phyloP scores from a whole-genome alignment of 2,113 vertebrate species.

The Illadopsis cleaveri region DNA sequence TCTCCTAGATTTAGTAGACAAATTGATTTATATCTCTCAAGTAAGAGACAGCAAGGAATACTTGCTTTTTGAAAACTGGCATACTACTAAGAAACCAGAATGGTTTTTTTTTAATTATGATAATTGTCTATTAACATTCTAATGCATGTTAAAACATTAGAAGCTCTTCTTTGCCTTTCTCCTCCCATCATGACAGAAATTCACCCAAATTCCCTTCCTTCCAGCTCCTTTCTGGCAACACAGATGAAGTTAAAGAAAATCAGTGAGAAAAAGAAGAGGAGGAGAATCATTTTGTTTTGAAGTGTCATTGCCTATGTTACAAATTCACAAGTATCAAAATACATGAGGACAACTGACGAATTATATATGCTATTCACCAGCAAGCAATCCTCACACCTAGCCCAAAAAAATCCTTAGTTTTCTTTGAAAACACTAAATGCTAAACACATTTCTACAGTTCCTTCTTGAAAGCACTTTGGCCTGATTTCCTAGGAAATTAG shows the following conservation, averaged over 20 bases:
- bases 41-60: neutral
- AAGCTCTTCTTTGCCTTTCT: neutral
- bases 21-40: constrained; percentile 7
- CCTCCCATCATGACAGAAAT: neutral
- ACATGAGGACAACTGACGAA: neutral
- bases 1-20: neutral
- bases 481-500: neutral
- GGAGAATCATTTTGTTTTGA: neutral
- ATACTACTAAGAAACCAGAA: neutral
- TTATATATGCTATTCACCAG: neutral
- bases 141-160: neutral
- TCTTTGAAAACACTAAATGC: neutral
- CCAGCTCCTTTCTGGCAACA: constrained; percentile 29
- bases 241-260: constrained; percentile 11
- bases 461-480: neutral
- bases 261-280: constrained; percentile 36
- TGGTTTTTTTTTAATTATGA: constrained; percentile 2
- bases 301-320: neutral
- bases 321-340: constrained; percentile 43
- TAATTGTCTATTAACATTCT: constrained; percentile 18
- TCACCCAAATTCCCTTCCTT: neutral
- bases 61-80: neutral
- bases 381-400: neutral
- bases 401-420: neutral
- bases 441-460: neutral